Base-by-base conservation (phyloP, 2,797 vertebrate genomes). In the Microcaecilia unicolor region DNA sequence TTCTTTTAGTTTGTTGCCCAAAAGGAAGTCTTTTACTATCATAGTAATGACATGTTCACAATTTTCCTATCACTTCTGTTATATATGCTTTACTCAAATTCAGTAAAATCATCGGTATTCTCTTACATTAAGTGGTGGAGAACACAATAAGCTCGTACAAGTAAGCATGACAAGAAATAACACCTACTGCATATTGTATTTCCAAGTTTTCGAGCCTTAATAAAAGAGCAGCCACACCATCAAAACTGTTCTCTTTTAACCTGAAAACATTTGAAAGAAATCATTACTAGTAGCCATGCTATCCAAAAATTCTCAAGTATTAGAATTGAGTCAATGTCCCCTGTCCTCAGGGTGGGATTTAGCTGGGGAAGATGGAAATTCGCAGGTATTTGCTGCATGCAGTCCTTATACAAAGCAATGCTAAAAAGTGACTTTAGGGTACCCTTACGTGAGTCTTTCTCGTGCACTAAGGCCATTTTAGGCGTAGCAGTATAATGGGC, bases 81-180 rank as follows among this genome's bases (percentile, higher is more conserved):
- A 55, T 56, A 49, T 53, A 56, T 66, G 10, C 61, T 49, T 51
- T 48, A 47, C 59, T 70, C 61, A 44, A 41, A 58, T 59, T 68
- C 61, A 51, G 48, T 18, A 58, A 66, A 59, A 41, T 33, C 40
- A 42, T 13, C 18, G 55, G 16, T 59, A 48, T 70, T 64, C 55
- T 68, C 59, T 69, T 41, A 35, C 59, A 60, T 35, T 54, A 62
- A 68, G 41, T 47, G 37, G 40, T 61, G 42, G 34, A 71, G 67
- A 49, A 70, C 65, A 57, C 50, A 64, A 49, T 68, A 70, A 67
- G 37, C 42, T 55, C 31, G 53, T 58, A 61, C 62, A 64, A 51
- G 54, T 62, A 51, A 61, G 33, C 37, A 44, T 58, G 55, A 48
- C 40, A 54, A 51, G 34, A 56, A 56, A 28, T n/a, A n/a, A n/a